Evolutionary conservation across 2,113 vertebrate species (phyloP), one percentile per base, ranked within the genome.

Genomic region (Vombatus ursinus): DNA sequence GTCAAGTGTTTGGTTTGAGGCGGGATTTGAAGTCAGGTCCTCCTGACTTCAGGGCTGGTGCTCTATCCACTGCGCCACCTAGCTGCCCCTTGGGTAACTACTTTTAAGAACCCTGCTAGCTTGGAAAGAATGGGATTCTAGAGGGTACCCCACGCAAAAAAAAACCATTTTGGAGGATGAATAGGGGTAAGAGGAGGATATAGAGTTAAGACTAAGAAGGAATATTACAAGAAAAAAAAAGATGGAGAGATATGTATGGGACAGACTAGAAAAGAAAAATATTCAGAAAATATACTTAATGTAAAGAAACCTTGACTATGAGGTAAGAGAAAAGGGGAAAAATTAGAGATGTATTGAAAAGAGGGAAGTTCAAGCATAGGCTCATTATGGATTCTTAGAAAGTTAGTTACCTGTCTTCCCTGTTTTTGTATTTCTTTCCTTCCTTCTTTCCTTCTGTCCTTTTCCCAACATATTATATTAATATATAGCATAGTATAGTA

Each of bases 251-350:
- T 49, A 50, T 44, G 1, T 94, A 10, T 9, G 90, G 84, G 92
- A 68, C 11, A 95, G 54, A 93, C 49, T 92, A 92, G n/a, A 92
- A 89, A 93, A 52, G 77, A 93, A 84, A 93, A 49, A 12, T 61
- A 93, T 61, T 95, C 52, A 52, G 61, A n/a, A 91, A n/a, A 54
- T 57, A 52, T 24, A 54, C 61, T 94, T 91, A 52, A 94, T 94
- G 26, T 94, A 91, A 90, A 68, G 90, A 94, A 96, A 77, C 14
- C 11, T 22, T 94, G 92, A 94, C 93, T 93, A 53, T 52, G 47
- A 28, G 91, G 44, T 53, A 94, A 92, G 89, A 95, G 92, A 25
- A 90, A 95, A 93, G n/a, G 61, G 48, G 57, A 95, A 91, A 91
- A 93, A 31, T 14, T 57, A 95, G 28, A 92, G 94, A 92, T 92